These are phyloP conservation scores for Lordiphosa mommai DNA, from an alignment of 1,140 invertebrate genomes.

Conservation along the genomic window DNA sequence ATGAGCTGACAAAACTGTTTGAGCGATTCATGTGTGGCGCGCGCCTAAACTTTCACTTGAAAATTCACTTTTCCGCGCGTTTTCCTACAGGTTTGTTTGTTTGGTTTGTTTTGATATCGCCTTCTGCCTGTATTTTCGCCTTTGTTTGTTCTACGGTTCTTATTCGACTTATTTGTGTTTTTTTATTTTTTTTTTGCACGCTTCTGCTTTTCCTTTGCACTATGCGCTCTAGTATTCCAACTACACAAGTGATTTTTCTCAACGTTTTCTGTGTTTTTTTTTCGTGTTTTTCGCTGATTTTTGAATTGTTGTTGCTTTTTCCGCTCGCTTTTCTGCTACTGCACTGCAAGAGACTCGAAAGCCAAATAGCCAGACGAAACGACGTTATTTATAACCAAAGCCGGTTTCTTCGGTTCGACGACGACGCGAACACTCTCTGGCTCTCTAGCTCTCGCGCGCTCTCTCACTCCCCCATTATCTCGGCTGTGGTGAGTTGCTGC, in stretches of 20 bases:
- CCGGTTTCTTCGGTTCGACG: constrained; percentile 43
- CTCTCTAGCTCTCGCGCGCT: constrained; percentile 11
- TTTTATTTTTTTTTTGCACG: constrained; percentile 17
- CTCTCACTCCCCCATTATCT: neutral
- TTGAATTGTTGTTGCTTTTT: constrained; percentile 22
- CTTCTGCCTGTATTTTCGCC: constrained; percentile 9
- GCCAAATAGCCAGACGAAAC: neutral
- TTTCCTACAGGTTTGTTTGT: constrained; percentile 17
- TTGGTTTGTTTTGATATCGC: neutral
- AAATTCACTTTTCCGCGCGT: constrained; percentile 42
- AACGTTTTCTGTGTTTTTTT: constrained; percentile 29
- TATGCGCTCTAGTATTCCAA: neutral
- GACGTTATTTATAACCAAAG: constrained; percentile 66
- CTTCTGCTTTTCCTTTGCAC: constrained; percentile 15
- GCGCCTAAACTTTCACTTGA: constrained; percentile 44
- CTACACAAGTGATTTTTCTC: constrained; percentile 33
- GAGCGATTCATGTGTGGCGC: constrained; percentile 71
- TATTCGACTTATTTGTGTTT: constrained; percentile 17
- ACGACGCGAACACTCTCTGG: no score
- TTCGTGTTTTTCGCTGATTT: constrained; percentile 36
- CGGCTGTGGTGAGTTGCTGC: constrained; percentile 10
- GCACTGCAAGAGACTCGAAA: constrained; percentile 53
- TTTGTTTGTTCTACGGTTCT: constrained; percentile 10
- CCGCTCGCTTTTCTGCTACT: constrained; percentile 26
- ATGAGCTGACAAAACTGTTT: constrained; percentile 74